Base-by-base conservation (phyloP, 2,797 vertebrate species). In the Macrochelys suwanniensis region DNA sequence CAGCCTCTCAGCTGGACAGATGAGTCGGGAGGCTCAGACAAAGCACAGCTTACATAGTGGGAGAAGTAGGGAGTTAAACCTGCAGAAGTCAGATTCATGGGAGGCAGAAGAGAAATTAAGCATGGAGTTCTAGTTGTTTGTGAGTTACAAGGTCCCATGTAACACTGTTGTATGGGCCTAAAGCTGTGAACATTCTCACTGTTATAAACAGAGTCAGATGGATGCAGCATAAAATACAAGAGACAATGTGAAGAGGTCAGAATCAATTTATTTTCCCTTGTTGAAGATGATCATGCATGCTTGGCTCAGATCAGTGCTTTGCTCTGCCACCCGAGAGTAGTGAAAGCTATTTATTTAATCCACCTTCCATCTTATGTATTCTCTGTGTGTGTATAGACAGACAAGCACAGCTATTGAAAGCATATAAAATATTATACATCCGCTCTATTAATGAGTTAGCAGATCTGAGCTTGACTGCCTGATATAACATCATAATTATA, bases 211-310 rank as follows among this genome's bases (percentile, higher is more conserved):
- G 26, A 71, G 76, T 85, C 80, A 88, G 88, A 56, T 4, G 89
- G 74, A 19, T 85, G 83, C 93, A 92, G 90, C 0, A 1, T 74
- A 85, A 93, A 97, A 96, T n/a, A 54, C 11, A 61, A 85, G 68
- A 86, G 83, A 45, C 54, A 87, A 84, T 80, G 85, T 47, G 91
- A 37, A 92, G 80, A 65, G 53, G 47, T 80, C 90, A 82, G 53
- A 89, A 89, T 74, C 47, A 80, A 45, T 89, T 94, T 85, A 37
- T 96, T 97, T 92, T 78, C 65, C 79, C 51, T 61, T 77, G 90
- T 92, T 92, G 95, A 92, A 79, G 87, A 56, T 1, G 2, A 84
- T 76, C 80, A 57, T 50, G 25, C 31, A 10, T 1, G 3, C 82
- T 87, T 76, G 89, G 53, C 56, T 96, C 83, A 31, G 77, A 91